These are phyloP conservation scores for Agrochola litura DNA, from an alignment of 2,888 invertebrate species.

Conservation along the genomic window DNA sequence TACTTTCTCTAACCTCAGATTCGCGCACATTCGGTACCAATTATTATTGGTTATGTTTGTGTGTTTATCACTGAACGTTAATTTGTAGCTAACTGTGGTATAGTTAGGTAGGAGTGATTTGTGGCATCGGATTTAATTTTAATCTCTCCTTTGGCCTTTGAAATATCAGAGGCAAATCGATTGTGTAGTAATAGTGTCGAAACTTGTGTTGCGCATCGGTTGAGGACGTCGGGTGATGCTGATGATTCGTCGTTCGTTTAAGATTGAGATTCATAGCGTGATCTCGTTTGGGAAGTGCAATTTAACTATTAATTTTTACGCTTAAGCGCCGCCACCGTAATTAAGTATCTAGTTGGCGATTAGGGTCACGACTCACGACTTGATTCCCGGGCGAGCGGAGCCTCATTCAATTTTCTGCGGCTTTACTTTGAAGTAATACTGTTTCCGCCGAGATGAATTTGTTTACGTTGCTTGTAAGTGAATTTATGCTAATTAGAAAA, in stretches of 20 bases:
- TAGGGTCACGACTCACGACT: conserved; percentile 56
- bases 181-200: conserved; percentile 47
- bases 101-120: conserved; percentile 33
- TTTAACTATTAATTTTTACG: conserved; percentile 56
- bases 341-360: conserved; percentile 58
- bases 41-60: conserved; percentile 68
- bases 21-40: conserved; percentile 68
- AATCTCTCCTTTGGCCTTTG: conserved; percentile 38
- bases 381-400: conserved; percentile 37
- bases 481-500: conserved; percentile 39
- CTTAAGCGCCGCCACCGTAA: conserved; percentile 49
- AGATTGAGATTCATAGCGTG: conserved; percentile 52
- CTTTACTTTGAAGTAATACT: conserved; percentile 47
- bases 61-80: conserved; percentile 29
- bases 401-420: conserved; percentile 53
- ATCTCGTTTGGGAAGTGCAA: conserved; percentile 55
- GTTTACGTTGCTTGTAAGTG: conserved; percentile 20
- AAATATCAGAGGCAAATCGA: conserved; percentile 50
- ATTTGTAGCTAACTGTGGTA: conserved; percentile 41
- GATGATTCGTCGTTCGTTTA: conserved; percentile 37
- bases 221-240: conserved; percentile 30
- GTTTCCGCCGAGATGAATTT: conserved; percentile 32
- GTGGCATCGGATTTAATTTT: conserved; percentile 5
- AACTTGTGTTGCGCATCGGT: conserved; percentile 52
- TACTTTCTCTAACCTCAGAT: conserved; percentile 81